phyloP scores from a whole-genome alignment of 1,140 invertebrate genomes.

The Drosophila busckii region DNA sequence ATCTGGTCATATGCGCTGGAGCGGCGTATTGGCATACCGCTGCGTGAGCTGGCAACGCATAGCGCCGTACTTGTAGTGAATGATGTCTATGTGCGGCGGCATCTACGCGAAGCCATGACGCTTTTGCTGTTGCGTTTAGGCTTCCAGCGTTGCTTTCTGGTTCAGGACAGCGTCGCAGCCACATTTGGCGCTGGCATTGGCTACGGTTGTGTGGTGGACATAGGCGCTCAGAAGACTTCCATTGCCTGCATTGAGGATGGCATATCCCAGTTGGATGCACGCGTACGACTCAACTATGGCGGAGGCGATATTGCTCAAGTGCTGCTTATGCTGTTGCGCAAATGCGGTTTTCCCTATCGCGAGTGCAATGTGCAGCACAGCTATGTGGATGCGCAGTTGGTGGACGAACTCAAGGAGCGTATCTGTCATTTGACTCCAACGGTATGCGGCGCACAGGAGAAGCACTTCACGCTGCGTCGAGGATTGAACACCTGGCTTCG shows the following conservation, averaged over 20 bases:
- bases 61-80: slow-evolving; percentile 93
- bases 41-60: slow-evolving; percentile 88
- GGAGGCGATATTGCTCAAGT: slow-evolving; percentile 93
- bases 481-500: slow-evolving; percentile 80
- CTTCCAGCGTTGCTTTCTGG: slow-evolving; percentile 93
- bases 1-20: slow-evolving; percentile 92
- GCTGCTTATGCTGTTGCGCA: slow-evolving; percentile 91
- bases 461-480: slow-evolving; percentile 72
- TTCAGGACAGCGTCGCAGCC: slow-evolving; percentile 92
- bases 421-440: slow-evolving; percentile 93
- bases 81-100: slow-evolving; percentile 93
- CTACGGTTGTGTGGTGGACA: slow-evolving; percentile 95
- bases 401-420: slow-evolving; percentile 92
- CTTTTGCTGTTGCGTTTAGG: slow-evolving; percentile 90
- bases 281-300: slow-evolving; percentile 92
- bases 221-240: slow-evolving; percentile 96
- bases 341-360: slow-evolving; percentile 93
- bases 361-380: slow-evolving; percentile 84
- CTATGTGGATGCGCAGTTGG: slow-evolving; percentile 85
- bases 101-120: slow-evolving; percentile 91
- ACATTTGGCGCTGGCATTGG: slow-evolving; percentile 96
- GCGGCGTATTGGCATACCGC: slow-evolving; percentile 83
- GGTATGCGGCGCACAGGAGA: slow-evolving; percentile 67
- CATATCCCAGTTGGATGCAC: slow-evolving; percentile 92
- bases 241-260: slow-evolving; percentile 98